Evolutionary conservation across 2,113 vertebrate genomes (phyloP), one percentile per base, ranked within the genome.

Genomic region (Tauraco erythrolophus): DNA sequence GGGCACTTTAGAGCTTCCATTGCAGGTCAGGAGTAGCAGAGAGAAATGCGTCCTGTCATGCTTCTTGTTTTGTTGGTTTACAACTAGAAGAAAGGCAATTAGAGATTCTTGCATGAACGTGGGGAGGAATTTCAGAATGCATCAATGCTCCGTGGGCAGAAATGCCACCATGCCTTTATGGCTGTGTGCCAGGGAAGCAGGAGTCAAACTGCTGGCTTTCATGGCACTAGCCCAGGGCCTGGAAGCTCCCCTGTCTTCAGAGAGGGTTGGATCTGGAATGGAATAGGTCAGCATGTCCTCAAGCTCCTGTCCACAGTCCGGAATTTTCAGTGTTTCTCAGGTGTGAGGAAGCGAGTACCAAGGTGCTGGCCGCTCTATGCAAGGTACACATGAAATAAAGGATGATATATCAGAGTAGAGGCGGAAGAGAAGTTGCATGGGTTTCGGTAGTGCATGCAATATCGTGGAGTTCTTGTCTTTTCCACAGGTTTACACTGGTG

Each of bases 211-310:
- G 41, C 37, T 75, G 43, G 19, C 21, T 87, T 58, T 37, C 30
- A 50, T 0, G 0, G 21, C 27, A 30, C 4, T 43, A 54, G 12
- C 24, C 35, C 60, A 33, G 16, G 39, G 7, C 43, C 53, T 72
- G 23, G 65, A 64, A 60, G 39, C 10, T 51, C 27, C 48, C 6
- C 30, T 24, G 39, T 33, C 68, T 89, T 81, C 62, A 61, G 45
- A 65, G 91, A 19, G 62, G 76, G 23, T 23, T 92, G 68, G 33
- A 24, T 81, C 6, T 96, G 33, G 19, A 60, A 80, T n/a, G 12
- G 31, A 41, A 6, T 28, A 84, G 22, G 4, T 65, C 22, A n/a
- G 15, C 9, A 2, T 39, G 33, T 77, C 41, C 24, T 91, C 45
- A 57, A 33, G 23, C 50, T 72, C 27, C 45, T 35, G 23, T 27